These are phyloP conservation scores for Catagonus wagneri DNA, from an alignment of 2,113 vertebrate species.

Conservation along the genomic window DNA sequence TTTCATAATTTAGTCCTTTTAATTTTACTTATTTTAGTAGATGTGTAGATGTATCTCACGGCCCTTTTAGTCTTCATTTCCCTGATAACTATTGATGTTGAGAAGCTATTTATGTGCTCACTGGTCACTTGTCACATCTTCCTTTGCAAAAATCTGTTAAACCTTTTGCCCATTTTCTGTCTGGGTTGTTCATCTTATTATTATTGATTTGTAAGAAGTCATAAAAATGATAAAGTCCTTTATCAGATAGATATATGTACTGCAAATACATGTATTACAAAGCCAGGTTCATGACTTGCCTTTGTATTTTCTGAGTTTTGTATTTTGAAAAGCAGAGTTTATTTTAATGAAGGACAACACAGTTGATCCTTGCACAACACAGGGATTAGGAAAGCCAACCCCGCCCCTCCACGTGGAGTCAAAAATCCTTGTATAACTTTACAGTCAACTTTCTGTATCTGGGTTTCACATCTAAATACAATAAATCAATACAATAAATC, in stretches of 20 bases:
- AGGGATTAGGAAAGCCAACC: not conserved
- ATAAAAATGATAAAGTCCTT: not conserved
- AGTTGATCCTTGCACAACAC: not conserved
- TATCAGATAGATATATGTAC: not conserved
- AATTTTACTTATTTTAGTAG: not conserved
- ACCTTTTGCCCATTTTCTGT: conserved; percentile 3
- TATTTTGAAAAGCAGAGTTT: not conserved
- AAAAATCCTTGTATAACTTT: not conserved
- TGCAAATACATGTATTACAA: not conserved
- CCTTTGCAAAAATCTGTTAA: conserved; percentile 9
- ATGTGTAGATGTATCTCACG: not conserved
- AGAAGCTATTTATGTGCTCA: not conserved
- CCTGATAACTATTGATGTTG: not conserved
- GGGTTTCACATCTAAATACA: not conserved
- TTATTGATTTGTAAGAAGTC: conserved; percentile 10
- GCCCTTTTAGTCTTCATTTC: conserved; percentile 8
- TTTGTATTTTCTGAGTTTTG: conserved; percentile 40
- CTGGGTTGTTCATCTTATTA: not conserved
- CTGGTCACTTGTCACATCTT: not conserved
- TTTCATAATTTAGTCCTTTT: not conserved
- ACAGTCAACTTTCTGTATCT: not conserved
- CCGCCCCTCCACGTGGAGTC: not conserved
- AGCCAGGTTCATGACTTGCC: not conserved
- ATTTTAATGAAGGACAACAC: not conserved
- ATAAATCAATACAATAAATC: not conserved